These are phyloP conservation scores for Lepidotrigona ventralis DNA, from an alignment of 1,140 invertebrate genomes.

Conservation along the genomic window DNA sequence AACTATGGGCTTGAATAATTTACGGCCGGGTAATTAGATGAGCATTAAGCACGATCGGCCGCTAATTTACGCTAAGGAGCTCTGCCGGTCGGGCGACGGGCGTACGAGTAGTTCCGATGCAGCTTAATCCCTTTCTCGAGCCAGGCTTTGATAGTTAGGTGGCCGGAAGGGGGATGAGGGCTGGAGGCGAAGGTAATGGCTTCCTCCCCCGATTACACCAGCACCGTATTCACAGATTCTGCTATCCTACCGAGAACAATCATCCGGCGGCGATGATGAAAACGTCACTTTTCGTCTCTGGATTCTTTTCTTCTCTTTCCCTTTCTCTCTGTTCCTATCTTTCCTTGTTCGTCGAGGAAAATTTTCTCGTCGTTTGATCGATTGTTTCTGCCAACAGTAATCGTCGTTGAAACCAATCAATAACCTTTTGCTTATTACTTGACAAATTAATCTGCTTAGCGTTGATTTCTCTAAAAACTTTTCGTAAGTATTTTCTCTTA, in stretches of 20 bases:
- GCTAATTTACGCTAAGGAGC: conserved; percentile 51
- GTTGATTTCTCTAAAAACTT: background rate
- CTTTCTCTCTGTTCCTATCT: conserved; percentile 21
- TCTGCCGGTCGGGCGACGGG: conserved; percentile 34
- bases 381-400: conserved; percentile 39
- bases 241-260: conserved; percentile 59
- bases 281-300: conserved; percentile 33
- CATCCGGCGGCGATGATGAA: conserved; percentile 41
- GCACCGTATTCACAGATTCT: conserved; percentile 37
- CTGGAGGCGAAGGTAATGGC: conserved; percentile 58
- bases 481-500: background rate
- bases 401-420: conserved; percentile 9
- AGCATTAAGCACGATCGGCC: conserved; percentile 40
- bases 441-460: background rate
- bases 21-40: conserved; percentile 45
- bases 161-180: conserved; percentile 28
- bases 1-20: conserved; percentile 37
- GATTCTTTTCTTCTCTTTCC: background rate
- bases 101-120: conserved; percentile 47
- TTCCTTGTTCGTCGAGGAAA: conserved; percentile 11
- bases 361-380: conserved; percentile 24
- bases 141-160: conserved; percentile 50
- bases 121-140: conserved; percentile 54
- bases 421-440: background rate
- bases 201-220: conserved; percentile 64